Base-by-base conservation (phyloP, 2,113 vertebrate genomes). In the Sterna hirundo region DNA sequence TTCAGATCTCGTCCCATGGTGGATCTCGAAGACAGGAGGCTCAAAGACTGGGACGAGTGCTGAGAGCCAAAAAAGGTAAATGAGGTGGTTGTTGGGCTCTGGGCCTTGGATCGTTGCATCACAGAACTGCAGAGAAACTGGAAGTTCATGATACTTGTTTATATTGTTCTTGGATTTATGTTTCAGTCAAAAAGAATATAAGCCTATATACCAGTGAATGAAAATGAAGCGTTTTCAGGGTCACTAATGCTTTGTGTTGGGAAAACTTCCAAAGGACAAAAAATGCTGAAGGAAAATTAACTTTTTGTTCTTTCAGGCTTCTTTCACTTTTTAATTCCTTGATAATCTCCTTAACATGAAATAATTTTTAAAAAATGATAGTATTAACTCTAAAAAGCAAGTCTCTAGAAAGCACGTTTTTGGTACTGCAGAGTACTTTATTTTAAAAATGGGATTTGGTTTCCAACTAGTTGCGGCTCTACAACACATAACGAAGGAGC, bases 1-100 rank as follows among this genome's bases (percentile, higher is more conserved):
- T 99, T 93, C 99, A 99, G 98, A 99, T 99, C 83, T 99, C 99
- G 0, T 99, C 99, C 72, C 99, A 99, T 0, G 99, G 99, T 22
- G 99, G 99, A 23, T 99, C 99, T 25, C 98, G 99, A n/a, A 98
- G 99, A 49, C 99, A 99, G 95, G 99, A 99, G 83, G 99, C 99
- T 38, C 99, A 99, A 96, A 98, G 99, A n/a, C 97, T 99, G 49
- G 99, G 99, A 27, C 98, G 99, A 92, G 99, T 99, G 54, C 98
- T 99, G 74, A 98, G 99, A 97, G 99, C 99, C 66, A 99, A 99
- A 85, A 99, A 99, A 99, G 99, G 99, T 99, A 96, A 95, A 77
- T 26, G 38, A 66, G 26, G 6, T 15, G n/a, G 2, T 85, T 29
- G 8, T 22, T 90, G 70, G 42, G 38, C 71, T 92, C 46, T 82